Evolutionary conservation across 2,113 vertebrate genomes (phyloP), one percentile per base, ranked within the genome.

Genomic region (Elanoides forficatus): DNA sequence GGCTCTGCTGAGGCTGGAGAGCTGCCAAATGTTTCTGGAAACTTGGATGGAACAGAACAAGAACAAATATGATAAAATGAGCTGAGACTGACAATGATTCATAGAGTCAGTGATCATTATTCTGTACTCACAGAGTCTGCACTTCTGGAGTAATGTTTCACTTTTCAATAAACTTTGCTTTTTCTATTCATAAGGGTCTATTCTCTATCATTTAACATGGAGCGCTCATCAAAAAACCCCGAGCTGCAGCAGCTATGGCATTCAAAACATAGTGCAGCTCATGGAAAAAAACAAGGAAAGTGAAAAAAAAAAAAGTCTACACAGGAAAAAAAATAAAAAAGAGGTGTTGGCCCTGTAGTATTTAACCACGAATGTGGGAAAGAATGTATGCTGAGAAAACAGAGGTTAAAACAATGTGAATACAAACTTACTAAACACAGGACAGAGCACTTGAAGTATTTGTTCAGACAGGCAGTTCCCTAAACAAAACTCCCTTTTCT

Each of bases 51-150:
- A 96, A 82, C 59, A 96, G 92, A 93, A 86, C 89, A 93, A 96
- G 96, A 96, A 95, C 93, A 96, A 97, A 95, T 90, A 95, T 38
- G 90, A 95, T 92, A 74, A 97, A 97, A 97, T 52, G 89, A 96
- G 88, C 89, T 10, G 80, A 85, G 92, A 60, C 68, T 36, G 94
- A 97, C 91, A 93, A 53, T 86, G 80, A 96, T 93, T 91, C 88
- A 88, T 81, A 15, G 78, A 95, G 94, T 42, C 93, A 94, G 73
- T 47, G 76, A 89, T 88, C 75, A 80, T 93, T 65, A 56, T 79
- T 71, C 79, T 15, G 45, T 30, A 50, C 90, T 89, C 50, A 52
- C 50, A 60, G 66, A 38, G 88, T 13, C 26, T 71, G 65, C 74
- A 67, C 81, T 88, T 45, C 6, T 40, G 70, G 81, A 93, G 93